A percentile compares a stretch with the other conserved stretches of the same genome.
Conservation (phyloP, 2,797 vertebrate genomes). For the Sebastes oblongus region DNA sequence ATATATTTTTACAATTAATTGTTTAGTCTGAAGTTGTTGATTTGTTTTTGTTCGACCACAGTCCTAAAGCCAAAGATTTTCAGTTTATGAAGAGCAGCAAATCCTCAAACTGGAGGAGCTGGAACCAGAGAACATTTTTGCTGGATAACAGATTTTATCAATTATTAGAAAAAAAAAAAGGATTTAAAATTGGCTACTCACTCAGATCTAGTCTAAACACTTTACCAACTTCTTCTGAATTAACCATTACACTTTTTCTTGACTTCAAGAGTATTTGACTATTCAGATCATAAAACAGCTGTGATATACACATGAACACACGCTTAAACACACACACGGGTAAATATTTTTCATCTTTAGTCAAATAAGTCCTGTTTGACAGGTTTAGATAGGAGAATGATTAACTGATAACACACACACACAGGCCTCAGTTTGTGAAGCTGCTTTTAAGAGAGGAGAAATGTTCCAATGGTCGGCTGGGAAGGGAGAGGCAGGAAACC, state of each 20-base stretch:
- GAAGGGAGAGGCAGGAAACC: slow-evolving; percentile 68
- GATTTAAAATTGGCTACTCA: background rate
- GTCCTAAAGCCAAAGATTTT: background rate
- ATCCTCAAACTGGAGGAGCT: background rate
- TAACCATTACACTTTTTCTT: background rate
- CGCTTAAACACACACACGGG: no score
- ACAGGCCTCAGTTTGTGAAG: slow-evolving; percentile 1
- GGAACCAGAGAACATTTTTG: background rate
- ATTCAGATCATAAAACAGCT: no score
- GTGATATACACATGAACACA: no score
- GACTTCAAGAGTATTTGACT: background rate
- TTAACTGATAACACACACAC: background rate
- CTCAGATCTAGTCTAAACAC: background rate
- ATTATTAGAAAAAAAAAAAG: background rate
- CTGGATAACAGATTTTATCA: background rate
- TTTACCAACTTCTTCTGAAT: background rate
- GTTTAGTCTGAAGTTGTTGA: background rate
- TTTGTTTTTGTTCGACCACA: background rate
- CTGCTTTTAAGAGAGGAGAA: slow-evolving; percentile 15
- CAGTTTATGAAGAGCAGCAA: background rate
- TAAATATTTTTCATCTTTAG: no score
- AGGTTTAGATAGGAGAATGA: no score
- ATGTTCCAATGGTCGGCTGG: slow-evolving; percentile 20
- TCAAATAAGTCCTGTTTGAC: no score
- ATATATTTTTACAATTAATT: background rate